Evolutionary conservation across 2,888 invertebrate genomes (phyloP).

Genomic region (Pachycephus smyrnensis): DNA sequence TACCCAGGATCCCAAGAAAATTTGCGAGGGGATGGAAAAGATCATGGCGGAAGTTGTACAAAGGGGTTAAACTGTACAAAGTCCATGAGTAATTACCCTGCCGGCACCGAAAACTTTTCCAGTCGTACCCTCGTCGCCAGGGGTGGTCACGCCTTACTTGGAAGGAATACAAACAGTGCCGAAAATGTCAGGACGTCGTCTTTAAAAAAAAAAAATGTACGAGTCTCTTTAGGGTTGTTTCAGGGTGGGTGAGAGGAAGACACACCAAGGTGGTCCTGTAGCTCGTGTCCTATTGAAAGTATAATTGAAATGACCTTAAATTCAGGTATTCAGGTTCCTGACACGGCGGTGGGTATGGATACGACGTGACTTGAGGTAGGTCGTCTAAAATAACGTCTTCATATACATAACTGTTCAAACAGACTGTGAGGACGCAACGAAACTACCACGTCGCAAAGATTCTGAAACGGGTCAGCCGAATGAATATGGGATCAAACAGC

Average conservation of each 20-base stretch:
- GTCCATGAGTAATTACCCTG: neutral
- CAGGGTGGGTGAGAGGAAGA: neutral
- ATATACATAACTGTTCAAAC: slow-evolving; percentile 39
- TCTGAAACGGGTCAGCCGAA: neutral
- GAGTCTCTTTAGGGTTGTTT: neutral
- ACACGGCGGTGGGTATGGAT: neutral
- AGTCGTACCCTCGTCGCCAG: neutral
- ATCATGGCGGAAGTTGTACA: neutral
- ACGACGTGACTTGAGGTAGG: slow-evolving; percentile 15
- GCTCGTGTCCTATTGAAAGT: neutral
- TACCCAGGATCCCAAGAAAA: neutral
- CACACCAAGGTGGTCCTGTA: neutral
- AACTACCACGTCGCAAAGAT: neutral
- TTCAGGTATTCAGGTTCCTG: neutral
- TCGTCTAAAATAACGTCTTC: slow-evolving; percentile 45
- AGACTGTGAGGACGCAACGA: slow-evolving; percentile 13
- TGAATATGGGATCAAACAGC: neutral
- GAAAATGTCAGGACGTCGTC: neutral
- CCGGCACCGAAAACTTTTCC: neutral
- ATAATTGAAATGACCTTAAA: neutral
- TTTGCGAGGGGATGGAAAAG: neutral
- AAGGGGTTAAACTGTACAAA: neutral
- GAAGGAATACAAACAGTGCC: neutral
- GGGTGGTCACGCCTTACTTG: neutral
- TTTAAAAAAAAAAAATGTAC: neutral